These are phyloP conservation scores for Clusia tigrina DNA, from an alignment of 2,888 invertebrate genomes.

Conservation along the genomic window DNA sequence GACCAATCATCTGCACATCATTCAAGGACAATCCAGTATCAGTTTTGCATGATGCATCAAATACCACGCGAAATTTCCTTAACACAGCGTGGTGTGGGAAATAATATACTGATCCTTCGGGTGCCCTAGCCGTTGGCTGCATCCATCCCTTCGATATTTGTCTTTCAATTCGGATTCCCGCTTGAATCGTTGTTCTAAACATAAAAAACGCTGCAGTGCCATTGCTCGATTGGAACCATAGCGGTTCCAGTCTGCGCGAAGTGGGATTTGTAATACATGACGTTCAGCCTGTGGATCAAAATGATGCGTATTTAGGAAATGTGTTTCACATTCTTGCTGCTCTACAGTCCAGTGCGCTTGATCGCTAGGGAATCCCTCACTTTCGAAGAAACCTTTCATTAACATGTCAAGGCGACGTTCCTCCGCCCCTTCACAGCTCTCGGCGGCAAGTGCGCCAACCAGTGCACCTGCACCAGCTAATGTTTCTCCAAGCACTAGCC, in stretches of 20 bases:
- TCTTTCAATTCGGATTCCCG: neutral
- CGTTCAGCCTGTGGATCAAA: neutral
- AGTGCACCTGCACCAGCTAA: neutral
- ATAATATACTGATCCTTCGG: conserved; percentile 3
- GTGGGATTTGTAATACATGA: neutral
- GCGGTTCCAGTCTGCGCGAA: neutral
- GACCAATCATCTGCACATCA: conserved; percentile 17
- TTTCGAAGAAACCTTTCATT: neutral
- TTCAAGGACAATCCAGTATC: conserved; percentile 18
- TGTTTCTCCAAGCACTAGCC: neutral
- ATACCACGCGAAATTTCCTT: conserved; percentile 18
- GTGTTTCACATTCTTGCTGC: neutral
- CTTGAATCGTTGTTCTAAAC: conserved; percentile 13
- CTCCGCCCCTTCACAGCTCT: neutral
- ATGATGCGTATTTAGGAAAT: neutral
- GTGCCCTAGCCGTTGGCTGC: conserved; percentile 1
- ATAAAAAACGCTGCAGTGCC: conserved; percentile 7
- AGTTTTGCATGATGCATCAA: conserved; percentile 21
- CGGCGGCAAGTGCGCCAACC: neutral
- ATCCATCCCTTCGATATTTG: conserved; percentile 17
- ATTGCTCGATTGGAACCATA: neutral
- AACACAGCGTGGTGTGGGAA: conserved; percentile 18
- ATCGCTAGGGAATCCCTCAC: neutral
- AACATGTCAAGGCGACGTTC: neutral
- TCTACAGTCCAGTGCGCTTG: neutral